Evolutionary conservation across 2,797 vertebrate genomes (phyloP).

Genomic region (Cyclura pinguis): DNA sequence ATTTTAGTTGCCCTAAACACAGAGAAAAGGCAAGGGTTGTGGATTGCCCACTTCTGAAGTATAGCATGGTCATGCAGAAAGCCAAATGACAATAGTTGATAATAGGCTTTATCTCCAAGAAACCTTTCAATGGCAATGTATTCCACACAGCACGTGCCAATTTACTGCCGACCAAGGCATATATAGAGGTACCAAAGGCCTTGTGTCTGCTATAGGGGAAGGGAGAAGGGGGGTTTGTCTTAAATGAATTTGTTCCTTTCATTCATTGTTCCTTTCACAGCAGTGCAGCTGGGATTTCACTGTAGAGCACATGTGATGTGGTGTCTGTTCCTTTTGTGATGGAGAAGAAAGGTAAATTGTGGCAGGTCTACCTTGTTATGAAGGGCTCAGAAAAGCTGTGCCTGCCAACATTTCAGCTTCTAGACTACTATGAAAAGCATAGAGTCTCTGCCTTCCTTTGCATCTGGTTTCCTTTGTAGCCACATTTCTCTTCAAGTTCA

Average conservation of each 20-base stretch:
- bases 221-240: not conserved
- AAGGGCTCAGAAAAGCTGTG: not conserved
- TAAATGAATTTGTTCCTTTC: not conserved
- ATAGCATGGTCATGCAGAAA: not conserved
- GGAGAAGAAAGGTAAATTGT: not conserved
- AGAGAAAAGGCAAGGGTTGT: not conserved
- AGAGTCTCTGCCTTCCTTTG: not conserved
- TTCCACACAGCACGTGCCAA: not conserved
- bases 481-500: no score
- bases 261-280: not conserved
- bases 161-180: not conserved
- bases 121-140: slow-evolving; percentile 6
- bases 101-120: slow-evolving; percentile 1
- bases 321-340: not conserved
- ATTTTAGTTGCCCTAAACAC: not conserved
- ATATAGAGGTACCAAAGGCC: not conserved
- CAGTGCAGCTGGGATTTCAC: not conserved
- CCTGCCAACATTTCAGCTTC: not conserved
- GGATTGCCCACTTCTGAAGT: not conserved
- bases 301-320: not conserved
- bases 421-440: not conserved
- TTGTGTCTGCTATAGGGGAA: not conserved
- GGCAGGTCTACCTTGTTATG: not conserved
- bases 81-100: not conserved
- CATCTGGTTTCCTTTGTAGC: not conserved